Evolutionary conservation across 92 coral and sea anemone genomes (phyloP).

Genomic region (Parazoanthus darwini): DNA sequence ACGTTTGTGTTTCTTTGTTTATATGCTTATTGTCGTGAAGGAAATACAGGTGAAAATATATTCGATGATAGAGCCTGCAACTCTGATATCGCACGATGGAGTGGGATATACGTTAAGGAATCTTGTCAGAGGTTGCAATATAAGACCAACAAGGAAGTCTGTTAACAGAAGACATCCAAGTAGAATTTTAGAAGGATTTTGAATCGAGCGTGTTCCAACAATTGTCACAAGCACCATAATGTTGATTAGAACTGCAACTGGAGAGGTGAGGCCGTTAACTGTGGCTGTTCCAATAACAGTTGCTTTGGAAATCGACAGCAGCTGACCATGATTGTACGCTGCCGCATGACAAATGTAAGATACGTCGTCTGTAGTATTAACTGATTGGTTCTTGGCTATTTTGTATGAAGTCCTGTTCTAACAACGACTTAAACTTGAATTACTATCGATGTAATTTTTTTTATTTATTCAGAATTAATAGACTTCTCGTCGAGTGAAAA

Average conservation of each 20-base stretch:
- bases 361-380: background rate
- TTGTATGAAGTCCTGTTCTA: too few species aligned
- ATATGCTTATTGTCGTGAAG: slow-evolving; percentile 4
- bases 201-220: slow-evolving; percentile 23
- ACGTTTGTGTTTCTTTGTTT: too few species aligned
- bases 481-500: too few species aligned
- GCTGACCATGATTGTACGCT: background rate
- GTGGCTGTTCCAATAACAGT: slow-evolving; percentile 8
- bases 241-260: slow-evolving; percentile 17
- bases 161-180: slow-evolving; percentile 33
- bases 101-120: background rate
- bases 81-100: background rate
- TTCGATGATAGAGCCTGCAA: slow-evolving; percentile 30
- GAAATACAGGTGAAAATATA: slow-evolving; percentile 12
- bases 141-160: slow-evolving; percentile 23
- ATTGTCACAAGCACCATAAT: slow-evolving; percentile 10
- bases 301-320: slow-evolving; percentile 1
- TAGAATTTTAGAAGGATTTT: slow-evolving; percentile 9
- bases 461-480: too few species aligned
- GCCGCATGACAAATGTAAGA: background rate
- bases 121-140: slow-evolving; percentile 14
- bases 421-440: too few species aligned
- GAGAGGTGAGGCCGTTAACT: slow-evolving; percentile 20
- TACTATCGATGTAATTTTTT: too few species aligned
- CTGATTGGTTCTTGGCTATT: background rate